Conservation (phyloP, 1,140 invertebrate species). For the Globodera rostochiensis region DNA sequence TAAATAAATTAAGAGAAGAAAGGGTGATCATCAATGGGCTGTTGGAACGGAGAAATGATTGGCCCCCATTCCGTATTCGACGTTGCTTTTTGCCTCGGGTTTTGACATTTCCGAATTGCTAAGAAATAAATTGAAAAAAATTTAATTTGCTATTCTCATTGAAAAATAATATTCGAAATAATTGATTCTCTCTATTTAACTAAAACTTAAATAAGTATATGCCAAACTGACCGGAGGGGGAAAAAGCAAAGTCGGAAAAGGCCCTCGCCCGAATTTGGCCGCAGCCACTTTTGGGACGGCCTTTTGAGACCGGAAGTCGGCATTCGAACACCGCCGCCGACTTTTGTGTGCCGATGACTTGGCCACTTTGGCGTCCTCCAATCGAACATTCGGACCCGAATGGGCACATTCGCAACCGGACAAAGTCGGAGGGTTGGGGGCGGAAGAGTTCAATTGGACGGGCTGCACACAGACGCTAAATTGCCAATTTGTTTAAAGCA, state of each 20-base stretch:
- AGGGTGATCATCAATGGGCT: background rate
- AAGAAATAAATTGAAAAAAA: background rate
- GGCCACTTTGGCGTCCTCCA: background rate
- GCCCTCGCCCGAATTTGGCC: background rate
- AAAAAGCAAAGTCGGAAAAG: background rate
- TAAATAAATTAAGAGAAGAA: too few relatives aligned
- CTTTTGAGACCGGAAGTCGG: background rate
- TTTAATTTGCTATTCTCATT: background rate
- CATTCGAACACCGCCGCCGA: background rate
- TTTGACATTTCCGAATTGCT: constrained; percentile 37
- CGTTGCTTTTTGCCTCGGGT: constrained; percentile 35
- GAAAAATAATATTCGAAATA: too few relatives aligned
- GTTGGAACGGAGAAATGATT: background rate
- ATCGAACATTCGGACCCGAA: constrained; percentile 1
- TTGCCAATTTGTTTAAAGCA: background rate
- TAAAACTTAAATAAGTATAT: background rate
- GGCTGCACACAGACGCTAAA: background rate
- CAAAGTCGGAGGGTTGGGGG: background rate
- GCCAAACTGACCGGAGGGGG: background rate
- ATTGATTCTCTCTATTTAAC: background rate
- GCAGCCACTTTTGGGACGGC: background rate
- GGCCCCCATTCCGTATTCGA: background rate
- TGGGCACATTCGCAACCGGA: constrained; percentile 29
- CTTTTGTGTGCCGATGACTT: background rate
- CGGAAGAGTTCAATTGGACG: constrained; percentile 10